phyloP scores from a whole-genome alignment of 1,140 invertebrate genomes.

The Drosophila trapezifrons region DNA sequence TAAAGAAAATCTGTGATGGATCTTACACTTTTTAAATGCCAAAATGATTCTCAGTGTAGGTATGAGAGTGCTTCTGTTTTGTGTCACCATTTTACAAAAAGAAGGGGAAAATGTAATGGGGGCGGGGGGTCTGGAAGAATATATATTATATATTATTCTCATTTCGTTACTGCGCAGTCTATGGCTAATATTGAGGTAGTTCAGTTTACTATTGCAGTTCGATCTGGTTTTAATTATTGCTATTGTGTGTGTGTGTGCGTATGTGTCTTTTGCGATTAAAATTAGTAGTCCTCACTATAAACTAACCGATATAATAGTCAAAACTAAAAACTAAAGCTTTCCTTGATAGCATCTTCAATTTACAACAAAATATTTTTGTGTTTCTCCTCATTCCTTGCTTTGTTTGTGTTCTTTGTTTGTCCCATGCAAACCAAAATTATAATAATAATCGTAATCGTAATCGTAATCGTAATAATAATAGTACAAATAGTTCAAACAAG shows the following conservation, averaged over 20 bases:
- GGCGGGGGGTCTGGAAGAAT: slow-evolving; percentile 14
- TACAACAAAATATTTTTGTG: slow-evolving; percentile 49
- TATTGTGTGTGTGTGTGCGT: slow-evolving; percentile 42
- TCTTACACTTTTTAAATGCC: slow-evolving; percentile 29
- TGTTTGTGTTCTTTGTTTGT: slow-evolving; percentile 22
- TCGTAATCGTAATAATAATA: slow-evolving; percentile 32
- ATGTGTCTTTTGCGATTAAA: slow-evolving; percentile 45
- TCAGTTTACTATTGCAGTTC: slow-evolving; percentile 84
- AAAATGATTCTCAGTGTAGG: slow-evolving; percentile 41
- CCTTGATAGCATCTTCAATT: slow-evolving; percentile 73
- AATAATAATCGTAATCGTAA: slow-evolving; percentile 30
- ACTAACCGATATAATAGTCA: slow-evolving; percentile 33
- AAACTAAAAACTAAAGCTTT: slow-evolving; percentile 62
- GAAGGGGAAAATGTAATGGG: slow-evolving; percentile 30
- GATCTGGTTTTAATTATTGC: slow-evolving; percentile 64
- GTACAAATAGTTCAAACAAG: slow-evolving; percentile 43
- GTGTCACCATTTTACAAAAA: slow-evolving; percentile 77
- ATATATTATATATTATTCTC: slow-evolving; percentile 27
- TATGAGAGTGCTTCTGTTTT: slow-evolving; percentile 14
- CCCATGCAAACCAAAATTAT: slow-evolving; percentile 42
- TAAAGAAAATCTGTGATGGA: slow-evolving; percentile 19
- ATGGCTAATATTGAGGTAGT: slow-evolving; percentile 83
- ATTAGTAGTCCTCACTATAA: slow-evolving; percentile 29
- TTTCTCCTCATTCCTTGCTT: slow-evolving; percentile 16
- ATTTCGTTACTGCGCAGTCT: slow-evolving; percentile 71